Evolutionary conservation across 2,113 vertebrate genomes (phyloP).

Genomic region (Drymodes brunneopygia): DNA sequence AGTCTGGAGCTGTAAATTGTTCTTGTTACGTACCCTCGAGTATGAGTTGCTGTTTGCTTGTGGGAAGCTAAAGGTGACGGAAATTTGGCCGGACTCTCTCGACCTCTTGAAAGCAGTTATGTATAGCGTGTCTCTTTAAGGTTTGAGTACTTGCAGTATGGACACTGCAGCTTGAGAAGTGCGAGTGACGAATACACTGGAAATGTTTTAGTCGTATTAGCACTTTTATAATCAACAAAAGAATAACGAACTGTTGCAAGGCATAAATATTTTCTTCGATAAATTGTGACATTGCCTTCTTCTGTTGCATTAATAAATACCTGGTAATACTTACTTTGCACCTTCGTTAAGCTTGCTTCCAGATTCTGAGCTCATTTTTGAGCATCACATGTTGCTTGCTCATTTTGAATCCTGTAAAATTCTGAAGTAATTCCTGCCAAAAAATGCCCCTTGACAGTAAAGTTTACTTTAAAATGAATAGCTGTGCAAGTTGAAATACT

Average conservation of each 20-base stretch:
- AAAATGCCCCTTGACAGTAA: background rate
- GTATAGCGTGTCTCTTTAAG: background rate
- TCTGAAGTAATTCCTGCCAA: background rate
- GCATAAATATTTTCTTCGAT: background rate
- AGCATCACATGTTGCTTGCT: background rate
- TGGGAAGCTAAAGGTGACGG: background rate
- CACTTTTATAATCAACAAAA: background rate
- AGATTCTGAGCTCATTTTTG: background rate
- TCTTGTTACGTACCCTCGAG: background rate
- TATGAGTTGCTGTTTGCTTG: background rate
- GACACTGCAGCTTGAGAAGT: background rate
- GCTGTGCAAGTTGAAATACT: background rate
- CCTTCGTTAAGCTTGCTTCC: background rate
- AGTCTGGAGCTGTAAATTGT: background rate
- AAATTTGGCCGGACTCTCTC: background rate
- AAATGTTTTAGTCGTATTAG: background rate
- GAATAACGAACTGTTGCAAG: background rate
- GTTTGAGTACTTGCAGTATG: background rate
- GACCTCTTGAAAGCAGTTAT: background rate
- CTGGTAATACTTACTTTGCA: background rate
- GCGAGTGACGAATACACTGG: background rate
- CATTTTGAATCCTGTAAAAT: background rate
- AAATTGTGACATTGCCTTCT: rapidly evolving
- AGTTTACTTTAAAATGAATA: background rate
- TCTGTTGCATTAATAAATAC: background rate